Percentiles rank a stretch among this genome's conserved stretches.
phyloP scores from a whole-genome alignment of 2,113 vertebrate genomes.

The Chelonoidis abingdonii region DNA sequence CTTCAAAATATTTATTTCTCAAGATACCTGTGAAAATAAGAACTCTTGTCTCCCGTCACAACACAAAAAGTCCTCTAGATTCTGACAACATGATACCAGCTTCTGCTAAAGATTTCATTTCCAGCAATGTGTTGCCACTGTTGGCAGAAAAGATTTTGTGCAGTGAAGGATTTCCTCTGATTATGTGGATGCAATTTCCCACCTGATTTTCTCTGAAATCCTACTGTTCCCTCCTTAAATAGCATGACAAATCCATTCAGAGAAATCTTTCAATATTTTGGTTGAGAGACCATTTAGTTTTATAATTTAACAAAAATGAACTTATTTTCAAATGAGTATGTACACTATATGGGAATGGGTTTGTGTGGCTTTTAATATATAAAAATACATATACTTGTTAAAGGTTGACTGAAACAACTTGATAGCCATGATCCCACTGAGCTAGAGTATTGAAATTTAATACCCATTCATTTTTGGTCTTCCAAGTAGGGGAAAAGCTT shows the following conservation, averaged over 20 bases:
- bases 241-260: background rate
- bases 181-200: background rate
- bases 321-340: background rate
- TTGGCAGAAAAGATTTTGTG: background rate
- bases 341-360: rapidly evolving
- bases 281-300: background rate
- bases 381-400: background rate
- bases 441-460: background rate
- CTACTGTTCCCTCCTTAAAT: background rate
- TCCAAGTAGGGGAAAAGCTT: constrained; percentile 21
- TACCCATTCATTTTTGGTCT: constrained; percentile 40
- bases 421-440: background rate
- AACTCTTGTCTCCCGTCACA: background rate
- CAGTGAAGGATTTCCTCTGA: background rate
- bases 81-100: background rate
- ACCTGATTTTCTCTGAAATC: background rate
- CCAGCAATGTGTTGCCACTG: background rate
- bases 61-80: background rate
- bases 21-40: background rate
- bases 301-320: background rate
- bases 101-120: background rate
- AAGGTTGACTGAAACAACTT: background rate
- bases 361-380: rapidly evolving
- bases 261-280: background rate
- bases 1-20: background rate